Conservation (phyloP, 2,888 invertebrate species). For the Limnephilus lunatus region DNA sequence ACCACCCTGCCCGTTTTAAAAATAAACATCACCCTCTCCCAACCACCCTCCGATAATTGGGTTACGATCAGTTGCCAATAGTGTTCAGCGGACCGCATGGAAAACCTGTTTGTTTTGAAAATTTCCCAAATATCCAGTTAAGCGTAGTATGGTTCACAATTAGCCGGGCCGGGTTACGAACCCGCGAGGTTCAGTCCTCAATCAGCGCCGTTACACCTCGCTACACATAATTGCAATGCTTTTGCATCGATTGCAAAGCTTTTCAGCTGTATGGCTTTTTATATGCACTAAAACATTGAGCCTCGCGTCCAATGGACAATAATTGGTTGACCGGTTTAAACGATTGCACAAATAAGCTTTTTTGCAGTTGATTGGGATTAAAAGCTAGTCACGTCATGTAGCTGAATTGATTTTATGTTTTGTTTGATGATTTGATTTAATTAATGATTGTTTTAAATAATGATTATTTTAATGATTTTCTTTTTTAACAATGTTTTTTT, state of each 20-base stretch:
- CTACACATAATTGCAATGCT: slow-evolving; percentile 67
- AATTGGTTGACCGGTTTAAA: neutral
- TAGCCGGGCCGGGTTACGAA: slow-evolving; percentile 71
- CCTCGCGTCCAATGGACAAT: neutral
- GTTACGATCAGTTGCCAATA: slow-evolving; percentile 80
- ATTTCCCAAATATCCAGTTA: slow-evolving; percentile 71
- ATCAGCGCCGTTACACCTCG: slow-evolving; percentile 69
- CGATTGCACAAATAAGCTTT: neutral
- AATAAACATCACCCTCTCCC: slow-evolving; percentile 2
- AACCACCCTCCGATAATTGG: slow-evolving; percentile 68
- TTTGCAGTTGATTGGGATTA: neutral
- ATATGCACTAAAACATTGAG: slow-evolving; percentile 21
- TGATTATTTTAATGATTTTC: neutral
- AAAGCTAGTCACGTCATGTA: neutral
- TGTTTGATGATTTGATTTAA: neutral
- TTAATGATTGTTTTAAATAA: neutral
- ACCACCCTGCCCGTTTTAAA: neutral
- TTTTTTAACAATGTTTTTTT: too few relatives aligned
- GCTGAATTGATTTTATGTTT: neutral
- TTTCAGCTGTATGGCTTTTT: slow-evolving; percentile 10
- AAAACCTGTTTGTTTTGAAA: slow-evolving; percentile 79
- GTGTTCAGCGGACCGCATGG: slow-evolving; percentile 77
- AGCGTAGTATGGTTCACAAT: slow-evolving; percentile 72
- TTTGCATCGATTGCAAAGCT: slow-evolving; percentile 28
- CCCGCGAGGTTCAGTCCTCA: slow-evolving; percentile 72